Evolutionary conservation across 2,888 invertebrate genomes (phyloP), one percentile per base, ranked within the genome.

Genomic region (Pegoplata infirma): DNA sequence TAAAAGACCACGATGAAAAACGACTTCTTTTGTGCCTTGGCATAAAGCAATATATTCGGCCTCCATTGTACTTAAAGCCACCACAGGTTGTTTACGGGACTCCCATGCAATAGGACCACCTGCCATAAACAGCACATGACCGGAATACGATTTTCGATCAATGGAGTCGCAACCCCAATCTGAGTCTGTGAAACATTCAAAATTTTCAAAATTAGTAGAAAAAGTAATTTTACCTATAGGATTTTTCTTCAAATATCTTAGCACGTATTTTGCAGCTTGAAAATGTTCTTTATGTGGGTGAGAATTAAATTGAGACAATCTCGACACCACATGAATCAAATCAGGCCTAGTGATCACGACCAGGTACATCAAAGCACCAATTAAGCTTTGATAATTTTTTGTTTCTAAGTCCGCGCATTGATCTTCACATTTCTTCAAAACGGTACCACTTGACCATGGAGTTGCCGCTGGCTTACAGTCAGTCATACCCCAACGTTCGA

Each of bases 171-270:
- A 16, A 71, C 71, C 2, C 71, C 61, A 0, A 71, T 71, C 1
- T 58, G 40, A 21, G 76, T 81, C 78, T 71, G 81, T 76, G 32
- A 72, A 78, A 71, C 73, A 80, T 23, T 76, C 8, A 16, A 79
- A 61, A 53, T 59, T 46, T 19, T 72, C 44, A 53, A 55, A 46
- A 23, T 63, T 61, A 32, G 19, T 10, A 14, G 36, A 51, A 63
- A 40, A 66, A 8, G 21, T 25, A n/a, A 69, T 58, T 47, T 53
- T 46, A 71, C 61, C 55, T 25, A 6, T 46, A 25, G 71, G 28
- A 71, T 51, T 21, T 12, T 61, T 47, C 40, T 59, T 71, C 16
- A 80, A 64, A 23, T 82, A 82, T 53, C 80, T 36, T 23, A 82
- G 44, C 7, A 80, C 21, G 16, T 68, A 69, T 58, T 78, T 81